Evolutionary conservation across 1,140 invertebrate species (phyloP), one percentile per base, ranked within the genome.

Genomic region (Bombus superbus): DNA sequence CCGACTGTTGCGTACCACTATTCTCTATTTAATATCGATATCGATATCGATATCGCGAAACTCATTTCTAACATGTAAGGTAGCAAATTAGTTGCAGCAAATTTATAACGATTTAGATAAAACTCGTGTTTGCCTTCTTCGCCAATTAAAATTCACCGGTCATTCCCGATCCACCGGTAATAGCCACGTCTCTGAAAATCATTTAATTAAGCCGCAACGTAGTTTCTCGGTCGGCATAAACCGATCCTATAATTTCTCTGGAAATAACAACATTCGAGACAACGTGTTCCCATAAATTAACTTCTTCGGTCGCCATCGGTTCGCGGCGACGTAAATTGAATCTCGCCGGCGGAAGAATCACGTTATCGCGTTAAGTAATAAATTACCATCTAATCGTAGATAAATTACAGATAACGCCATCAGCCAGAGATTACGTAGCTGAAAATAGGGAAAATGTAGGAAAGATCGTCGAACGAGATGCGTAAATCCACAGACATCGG

Each of bases 291-390:
- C 42, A 28, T 32, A 18, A 18, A 73, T 47, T 47, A 32, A 22
- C 11, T 47, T 74, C 42, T 6, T 47, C 18, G 72, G 35, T 74
- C 18, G 18, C 25, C 28, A 32, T 44, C 18, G n/a, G 28, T 47
- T 32, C n/a, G 4, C 72, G 18, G 28, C 72, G 11, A 22, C 8
- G 42, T 74, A 47, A 74, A 74, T 74, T 42, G 42, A 74, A 32
- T 44, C 15, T 15, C 13, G 25, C 13, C 8, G 11, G 18, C 40
- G 42, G 42, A 47, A 32, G 42, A 32, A 32, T 32, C 6, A 22
- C 40, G 72, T 73, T 73, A 73, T 73, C 71, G 3, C 28, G 28
- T 73, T 42, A 42, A 73, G 42, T 44, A 47, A 74, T 74, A 74
- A 74, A 74, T 74, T 74, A 47, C 18, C 15, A 9, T 32, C n/a